Percentiles rank a stretch among this genome's conserved stretches.
Evolutionary conservation across 37 sponge, comb jelly and placozoan species (phyloP).

Genomic region (Bolinopsis microptera): DNA sequence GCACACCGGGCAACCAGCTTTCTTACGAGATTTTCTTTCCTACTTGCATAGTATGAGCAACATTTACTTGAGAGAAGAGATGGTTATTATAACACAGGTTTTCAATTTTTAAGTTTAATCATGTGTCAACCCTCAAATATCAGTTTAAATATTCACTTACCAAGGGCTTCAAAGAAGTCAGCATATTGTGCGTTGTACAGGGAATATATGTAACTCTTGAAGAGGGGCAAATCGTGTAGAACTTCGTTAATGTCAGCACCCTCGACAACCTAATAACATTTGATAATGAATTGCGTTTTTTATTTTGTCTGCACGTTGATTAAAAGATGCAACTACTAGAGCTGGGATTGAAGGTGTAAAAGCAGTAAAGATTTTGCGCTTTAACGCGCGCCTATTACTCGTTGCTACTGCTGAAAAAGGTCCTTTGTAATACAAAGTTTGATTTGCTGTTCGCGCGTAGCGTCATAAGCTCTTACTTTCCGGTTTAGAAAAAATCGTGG

Average conservation of each 20-base stretch:
- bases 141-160: too few species aligned
- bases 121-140: too few species aligned
- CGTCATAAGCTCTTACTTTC: not conserved
- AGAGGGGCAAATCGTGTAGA: conserved; percentile 78
- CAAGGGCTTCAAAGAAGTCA: conserved; percentile 83
- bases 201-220: conserved; percentile 77
- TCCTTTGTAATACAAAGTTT: not conserved
- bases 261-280: conserved; percentile 76
- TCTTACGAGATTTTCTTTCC: too few species aligned
- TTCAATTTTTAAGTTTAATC: too few species aligned
- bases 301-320: not conserved
- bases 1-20: too few species aligned
- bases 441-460: not conserved
- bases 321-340: not conserved
- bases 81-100: too few species aligned
- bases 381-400: not conserved
- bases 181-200: conserved; percentile 93
- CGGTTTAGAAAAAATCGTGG: not conserved
- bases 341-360: not conserved
- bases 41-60: too few species aligned
- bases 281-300: not conserved
- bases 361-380: too few species aligned
- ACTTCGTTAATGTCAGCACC: conserved; percentile 93
- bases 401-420: not conserved
- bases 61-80: too few species aligned